Evolutionary conservation across 1,140 invertebrate genomes (phyloP).

Genomic region (Penaeus japonicus): DNA sequence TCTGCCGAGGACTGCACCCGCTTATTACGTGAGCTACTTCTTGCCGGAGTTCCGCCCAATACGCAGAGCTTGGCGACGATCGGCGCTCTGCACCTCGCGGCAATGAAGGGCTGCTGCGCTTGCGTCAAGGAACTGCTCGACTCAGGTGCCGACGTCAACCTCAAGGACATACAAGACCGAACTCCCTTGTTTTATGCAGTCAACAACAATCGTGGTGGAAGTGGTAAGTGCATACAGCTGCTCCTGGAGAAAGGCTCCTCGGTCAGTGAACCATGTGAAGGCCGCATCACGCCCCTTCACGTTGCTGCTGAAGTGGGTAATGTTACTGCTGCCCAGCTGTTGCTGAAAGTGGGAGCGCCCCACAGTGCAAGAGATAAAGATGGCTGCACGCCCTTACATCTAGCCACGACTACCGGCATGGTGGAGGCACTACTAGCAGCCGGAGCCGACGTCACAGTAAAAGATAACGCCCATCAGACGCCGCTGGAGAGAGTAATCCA

Average conservation of each 20-base stretch:
- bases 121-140: conserved; percentile 78
- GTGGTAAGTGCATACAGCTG: conserved; percentile 65
- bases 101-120: conserved; percentile 77
- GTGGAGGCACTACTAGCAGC: conserved; percentile 81
- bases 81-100: conserved; percentile 79
- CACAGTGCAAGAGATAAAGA: too few relatives aligned
- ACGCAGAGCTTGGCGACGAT: conserved; percentile 77
- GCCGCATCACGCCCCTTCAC: conserved; percentile 87
- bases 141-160: conserved; percentile 73
- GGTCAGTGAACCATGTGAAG: conserved; percentile 70
- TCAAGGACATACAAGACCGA: conserved; percentile 77
- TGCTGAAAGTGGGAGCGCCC: too few relatives aligned
- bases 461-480: conserved; percentile 81
- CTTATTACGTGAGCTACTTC: conserved; percentile 70
- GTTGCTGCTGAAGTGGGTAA: conserved; percentile 71
- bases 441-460: conserved; percentile 83
- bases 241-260: conserved; percentile 77
- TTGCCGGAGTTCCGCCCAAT: conserved; percentile 74
- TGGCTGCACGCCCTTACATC: conserved; percentile 60
- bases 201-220: conserved; percentile 70
- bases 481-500: conserved; percentile 78
- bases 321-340: too few relatives aligned
- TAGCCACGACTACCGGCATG: conserved; percentile 78
- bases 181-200: conserved; percentile 79
- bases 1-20: too few relatives aligned